Base-by-base conservation (phyloP, 2,888 invertebrate genomes). In the Acronicta leporina region DNA sequence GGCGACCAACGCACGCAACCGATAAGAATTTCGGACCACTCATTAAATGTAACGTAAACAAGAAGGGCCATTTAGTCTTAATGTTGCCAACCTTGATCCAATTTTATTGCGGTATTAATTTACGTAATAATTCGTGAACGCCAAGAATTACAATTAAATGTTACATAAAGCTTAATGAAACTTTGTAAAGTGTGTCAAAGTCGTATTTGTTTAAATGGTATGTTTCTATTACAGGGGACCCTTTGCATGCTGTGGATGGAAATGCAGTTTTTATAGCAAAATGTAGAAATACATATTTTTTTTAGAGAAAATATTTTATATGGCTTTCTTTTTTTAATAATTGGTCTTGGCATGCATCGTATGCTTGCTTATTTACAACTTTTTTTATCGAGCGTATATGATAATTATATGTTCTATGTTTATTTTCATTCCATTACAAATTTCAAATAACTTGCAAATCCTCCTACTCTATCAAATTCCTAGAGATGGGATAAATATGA, bases 21-120 rank as follows among this genome's bases (percentile, higher is more conserved):
- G 88, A 91, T 90, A 90, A 88, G 78, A 79, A 89, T 89, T 89
- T 87, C 82, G 83, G 87, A 83, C 80, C 86, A 87, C 88, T 91
- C 89, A 87, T 90, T 88, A 81, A 79, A 74, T 59, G 73, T 75
- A 86, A 86, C 86, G 85, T 89, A 87, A 87, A 85, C 82, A 86
- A 87, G 83, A 86, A 83, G 81, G 81, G 82, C 76, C 79, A 80
- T 11, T 33, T 33, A 33, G 33, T 33, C 62, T 67, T 73, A 63
- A 59, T 70, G 54, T 48, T 57, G 78, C 45, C 59, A 63, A 85
- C 91, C 92, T 93, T 92, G 92, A 83, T 85, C 92, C 80, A 87
- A 77, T 88, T 91, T 75, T 77, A 77, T 81, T 77, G 75, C 63
- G 78, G 62, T 79, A 78, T 76, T 61, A 38, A n/a, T 64, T 70